A percentile compares a stretch with the other conserved stretches of the same genome.
Evolutionary conservation across 1,140 invertebrate genomes (phyloP).

Genomic region (Drosophila neocordata): DNA sequence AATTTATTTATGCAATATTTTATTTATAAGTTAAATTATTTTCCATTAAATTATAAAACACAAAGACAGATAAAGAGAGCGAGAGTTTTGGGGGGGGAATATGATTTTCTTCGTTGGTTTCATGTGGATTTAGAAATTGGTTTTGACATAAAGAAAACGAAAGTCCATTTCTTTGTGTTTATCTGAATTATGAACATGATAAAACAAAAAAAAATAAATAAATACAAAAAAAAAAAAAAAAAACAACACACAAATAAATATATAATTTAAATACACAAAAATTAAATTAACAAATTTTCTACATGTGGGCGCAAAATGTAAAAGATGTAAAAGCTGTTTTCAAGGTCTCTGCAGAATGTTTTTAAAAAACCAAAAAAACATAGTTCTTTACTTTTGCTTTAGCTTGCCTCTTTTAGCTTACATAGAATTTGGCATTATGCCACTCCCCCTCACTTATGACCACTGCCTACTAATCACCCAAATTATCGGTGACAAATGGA

Average conservation of each 20-base stretch:
- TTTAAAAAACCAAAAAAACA: slow-evolving; percentile 60
- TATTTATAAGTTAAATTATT: neutral
- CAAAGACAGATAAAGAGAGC: neutral
- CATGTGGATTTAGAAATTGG: slow-evolving; percentile 53
- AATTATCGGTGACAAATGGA: slow-evolving; percentile 55
- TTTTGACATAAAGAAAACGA: slow-evolving; percentile 73
- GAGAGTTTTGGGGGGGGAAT: neutral
- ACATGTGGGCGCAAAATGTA: neutral
- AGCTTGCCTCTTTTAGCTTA: neutral
- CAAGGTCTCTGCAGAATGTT: slow-evolving; percentile 67
- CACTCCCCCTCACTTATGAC: neutral
- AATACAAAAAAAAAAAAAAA: slow-evolving; percentile 34
- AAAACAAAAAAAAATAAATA: slow-evolving; percentile 41
- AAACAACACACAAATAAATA: slow-evolving; percentile 23
- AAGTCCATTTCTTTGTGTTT: slow-evolving; percentile 72
- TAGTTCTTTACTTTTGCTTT: neutral
- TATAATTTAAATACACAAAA: neutral
- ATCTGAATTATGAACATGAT: slow-evolving; percentile 38
- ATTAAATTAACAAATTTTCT: neutral
- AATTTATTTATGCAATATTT: neutral
- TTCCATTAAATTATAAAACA: slow-evolving; percentile 2
- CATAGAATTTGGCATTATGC: slow-evolving; percentile 47
- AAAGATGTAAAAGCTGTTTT: slow-evolving; percentile 29
- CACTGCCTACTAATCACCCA: slow-evolving; percentile 41
- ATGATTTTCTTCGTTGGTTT: neutral